Conservation (phyloP, 2,113 vertebrate species). For the Mustela nigripes region DNA sequence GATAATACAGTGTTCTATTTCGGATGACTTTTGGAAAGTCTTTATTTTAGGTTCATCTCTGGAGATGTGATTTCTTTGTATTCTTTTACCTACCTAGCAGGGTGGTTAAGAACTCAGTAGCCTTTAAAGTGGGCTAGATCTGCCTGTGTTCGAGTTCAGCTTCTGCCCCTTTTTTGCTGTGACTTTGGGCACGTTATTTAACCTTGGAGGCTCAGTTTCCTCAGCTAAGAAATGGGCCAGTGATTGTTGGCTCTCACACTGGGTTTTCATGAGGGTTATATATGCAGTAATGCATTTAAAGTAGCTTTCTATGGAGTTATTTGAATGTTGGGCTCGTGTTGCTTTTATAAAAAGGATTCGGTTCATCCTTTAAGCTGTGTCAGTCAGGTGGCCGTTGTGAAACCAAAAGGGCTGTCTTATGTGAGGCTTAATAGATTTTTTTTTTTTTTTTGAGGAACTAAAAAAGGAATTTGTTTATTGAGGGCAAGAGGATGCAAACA, state of each 20-base stretch:
- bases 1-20: not conserved
- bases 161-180: not conserved
- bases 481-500: too few relatives aligned
- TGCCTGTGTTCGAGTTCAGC: not conserved
- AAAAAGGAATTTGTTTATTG: too few relatives aligned
- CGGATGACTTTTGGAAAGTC: not conserved
- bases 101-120: not conserved
- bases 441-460: too few relatives aligned
- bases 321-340: not conserved
- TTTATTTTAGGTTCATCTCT: conserved; percentile 29
- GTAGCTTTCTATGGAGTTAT: not conserved
- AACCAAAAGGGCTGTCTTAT: not conserved
- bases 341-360: not conserved
- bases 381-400: not conserved
- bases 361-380: not conserved
- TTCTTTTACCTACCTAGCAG: not conserved
- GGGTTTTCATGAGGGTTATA: not conserved
- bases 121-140: not conserved
- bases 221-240: conserved; percentile 16
- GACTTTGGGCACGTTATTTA: not conserved
- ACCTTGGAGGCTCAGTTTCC: conserved; percentile 2
- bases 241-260: not conserved
- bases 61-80: not conserved
- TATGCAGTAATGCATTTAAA: not conserved
- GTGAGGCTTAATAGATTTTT: not conserved